Evolutionary conservation across 2,888 invertebrate genomes (phyloP).

Genomic region (Pegoplata infirma): DNA sequence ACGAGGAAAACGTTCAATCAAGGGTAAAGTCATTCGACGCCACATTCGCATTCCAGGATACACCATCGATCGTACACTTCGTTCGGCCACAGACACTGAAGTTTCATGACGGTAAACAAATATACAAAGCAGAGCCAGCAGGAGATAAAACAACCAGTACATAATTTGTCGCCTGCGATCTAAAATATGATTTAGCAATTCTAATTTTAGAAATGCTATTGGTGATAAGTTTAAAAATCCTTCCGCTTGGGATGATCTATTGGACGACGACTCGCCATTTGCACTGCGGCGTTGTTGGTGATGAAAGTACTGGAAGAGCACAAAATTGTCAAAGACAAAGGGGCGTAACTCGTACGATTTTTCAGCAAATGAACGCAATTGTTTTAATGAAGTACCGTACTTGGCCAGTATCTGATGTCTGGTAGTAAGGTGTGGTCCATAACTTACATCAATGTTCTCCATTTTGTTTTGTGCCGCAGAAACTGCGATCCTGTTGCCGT

Average conservation of each 20-base stretch:
- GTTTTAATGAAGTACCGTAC: slow-evolving; percentile 81
- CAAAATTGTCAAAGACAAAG: slow-evolving; percentile 81
- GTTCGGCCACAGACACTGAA: slow-evolving; percentile 80
- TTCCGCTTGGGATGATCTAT: slow-evolving; percentile 66
- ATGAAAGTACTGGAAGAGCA: slow-evolving; percentile 80
- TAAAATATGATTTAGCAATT: slow-evolving; percentile 78
- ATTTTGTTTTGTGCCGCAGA: too few relatives aligned
- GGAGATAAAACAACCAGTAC: slow-evolving; percentile 74
- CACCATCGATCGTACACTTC: slow-evolving; percentile 88
- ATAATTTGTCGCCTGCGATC: slow-evolving; percentile 75
- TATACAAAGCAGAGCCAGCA: slow-evolving; percentile 74
- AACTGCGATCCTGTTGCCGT: background rate
- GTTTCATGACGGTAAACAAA: slow-evolving; percentile 69
- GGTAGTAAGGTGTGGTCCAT: slow-evolving; percentile 33
- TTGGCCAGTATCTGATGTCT: slow-evolving; percentile 77
- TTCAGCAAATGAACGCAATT: slow-evolving; percentile 81
- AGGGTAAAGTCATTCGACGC: slow-evolving; percentile 86
- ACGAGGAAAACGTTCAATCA: slow-evolving; percentile 87
- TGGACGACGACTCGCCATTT: slow-evolving; percentile 3
- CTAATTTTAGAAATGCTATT: slow-evolving; percentile 76
- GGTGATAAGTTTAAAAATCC: slow-evolving; percentile 55
- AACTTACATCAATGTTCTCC: slow-evolving; percentile 63
- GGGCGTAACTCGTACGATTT: slow-evolving; percentile 81
- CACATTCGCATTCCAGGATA: slow-evolving; percentile 88
- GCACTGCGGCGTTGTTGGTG: slow-evolving; percentile 71